Base-by-base conservation (phyloP, 2,113 vertebrate genomes). In the Malurus elegans region DNA sequence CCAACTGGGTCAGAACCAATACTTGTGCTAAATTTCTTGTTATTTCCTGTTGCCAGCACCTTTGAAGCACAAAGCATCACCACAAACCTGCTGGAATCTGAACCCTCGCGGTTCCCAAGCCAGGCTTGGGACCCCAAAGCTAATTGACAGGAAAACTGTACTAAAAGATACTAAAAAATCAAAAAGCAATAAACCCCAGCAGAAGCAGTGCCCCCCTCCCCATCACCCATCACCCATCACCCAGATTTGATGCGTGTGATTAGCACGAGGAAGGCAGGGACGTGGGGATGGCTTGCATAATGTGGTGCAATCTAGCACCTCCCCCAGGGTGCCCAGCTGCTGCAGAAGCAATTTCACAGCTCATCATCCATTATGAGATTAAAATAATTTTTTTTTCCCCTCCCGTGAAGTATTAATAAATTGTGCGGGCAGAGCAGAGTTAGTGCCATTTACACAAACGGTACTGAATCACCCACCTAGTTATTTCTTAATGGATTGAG, bases 401-500 rank as follows among this genome's bases (percentile, higher is more conserved):
- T 96, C 95, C 97, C 7, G 71, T 96, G 93, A 98, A 96, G 87
- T 95, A 97, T 94, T 97, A 96, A 94, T 95, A 96, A 96, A 97
- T 93, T 96, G 91, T 94, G 91, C 96, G 95, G 96, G 93, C 95
- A 93, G 87, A 64, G 66, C 92, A 84, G 94, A 94, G 85, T 69
- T 67, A 73, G 88, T 88, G 91, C 78, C 97, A 95, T 97, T 97
- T 96, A 92, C 95, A 96, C 96, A 95, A 95, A 96, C 54, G 95
- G 88, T 89, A 93, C 92, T 97, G 97, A 79, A 94, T 95, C 95
- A 95, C 93, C 79, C 76, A 92, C 90, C 93, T 94, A 86, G 82
- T 82, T 97, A 97, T 94, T 97, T 93, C 96, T 96, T 96, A 97
- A 97, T 97, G 95, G 97, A 92, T 94, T 83, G 92, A 95, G 90